Evolutionary conservation across 1,140 invertebrate genomes (phyloP).

Genomic region (Solenopsis fugax): DNA sequence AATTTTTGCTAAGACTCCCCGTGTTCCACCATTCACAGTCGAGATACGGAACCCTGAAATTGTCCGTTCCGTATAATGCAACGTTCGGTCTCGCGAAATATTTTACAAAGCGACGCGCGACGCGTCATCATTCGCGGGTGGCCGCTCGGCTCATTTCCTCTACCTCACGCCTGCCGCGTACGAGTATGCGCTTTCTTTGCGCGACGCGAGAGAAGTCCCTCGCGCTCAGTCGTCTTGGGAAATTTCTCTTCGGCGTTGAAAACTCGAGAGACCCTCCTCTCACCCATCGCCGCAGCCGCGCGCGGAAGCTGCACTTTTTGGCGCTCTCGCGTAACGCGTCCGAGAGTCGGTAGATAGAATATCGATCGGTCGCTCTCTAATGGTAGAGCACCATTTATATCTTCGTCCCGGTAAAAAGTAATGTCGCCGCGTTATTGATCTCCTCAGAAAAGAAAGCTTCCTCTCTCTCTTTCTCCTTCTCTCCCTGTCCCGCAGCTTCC

Average conservation of each 20-base stretch:
- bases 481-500: background rate
- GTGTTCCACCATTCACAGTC: background rate
- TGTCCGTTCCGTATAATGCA: background rate
- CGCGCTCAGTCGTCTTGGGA: conserved; percentile 45
- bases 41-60: conserved; percentile 1
- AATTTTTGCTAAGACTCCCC: background rate
- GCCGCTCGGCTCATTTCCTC: background rate
- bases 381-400: conserved; percentile 63
- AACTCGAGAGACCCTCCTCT: conserved; percentile 1
- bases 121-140: conserved; percentile 4
- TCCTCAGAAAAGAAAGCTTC: conserved; percentile 37
- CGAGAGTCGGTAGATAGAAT: conserved; percentile 56
- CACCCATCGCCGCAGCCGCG: background rate
- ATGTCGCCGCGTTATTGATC: conserved; percentile 61
- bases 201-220: conserved; percentile 24
- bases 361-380: conserved; percentile 59
- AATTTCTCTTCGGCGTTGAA: conserved; percentile 47
- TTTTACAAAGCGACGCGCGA: conserved; percentile 19
- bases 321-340: conserved; percentile 46
- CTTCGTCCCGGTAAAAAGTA: conserved; percentile 55
- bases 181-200: background rate
- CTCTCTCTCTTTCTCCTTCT: background rate
- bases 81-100: conserved; percentile 6
- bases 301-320: conserved; percentile 52
- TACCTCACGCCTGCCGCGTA: background rate